These are phyloP conservation scores for Caligus rogercresseyi DNA, from an alignment of 1,140 invertebrate species.

Conservation along the genomic window DNA sequence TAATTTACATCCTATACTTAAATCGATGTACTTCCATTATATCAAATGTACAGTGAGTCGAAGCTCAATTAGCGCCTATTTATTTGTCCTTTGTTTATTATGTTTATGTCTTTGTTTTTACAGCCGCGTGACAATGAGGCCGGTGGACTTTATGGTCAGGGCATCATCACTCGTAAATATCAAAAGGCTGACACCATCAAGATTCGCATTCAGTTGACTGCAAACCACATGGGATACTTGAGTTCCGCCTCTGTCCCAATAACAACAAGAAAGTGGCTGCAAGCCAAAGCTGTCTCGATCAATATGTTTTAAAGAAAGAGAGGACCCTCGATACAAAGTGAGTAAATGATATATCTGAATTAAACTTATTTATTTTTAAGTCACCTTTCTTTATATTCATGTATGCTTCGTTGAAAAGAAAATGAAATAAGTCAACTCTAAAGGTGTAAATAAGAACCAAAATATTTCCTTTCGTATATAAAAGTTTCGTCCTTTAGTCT, in stretches of 20 bases:
- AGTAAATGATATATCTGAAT: constrained; percentile 16
- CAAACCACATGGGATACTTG: constrained; percentile 56
- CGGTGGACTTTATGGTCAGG: constrained; percentile 59
- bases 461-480: not conserved
- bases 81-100: no score
- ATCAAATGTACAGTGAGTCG: no score
- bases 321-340: constrained; percentile 28
- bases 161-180: constrained; percentile 58
- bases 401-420: not conserved
- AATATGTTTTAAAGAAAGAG: constrained; percentile 42
- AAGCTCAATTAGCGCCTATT: no score
- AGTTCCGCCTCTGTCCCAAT: constrained; percentile 61
- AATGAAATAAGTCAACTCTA: not conserved
- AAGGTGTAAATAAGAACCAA: not conserved
- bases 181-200: constrained; percentile 43
- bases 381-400: not conserved
- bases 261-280: constrained; percentile 30
- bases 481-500: not conserved
- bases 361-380: not conserved
- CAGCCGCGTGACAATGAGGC: constrained; percentile 59
- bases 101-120: no score
- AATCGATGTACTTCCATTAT: no score
- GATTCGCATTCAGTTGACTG: constrained; percentile 37
- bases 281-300: constrained; percentile 56
- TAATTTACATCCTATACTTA: no score